phyloP scores from a whole-genome alignment of 2,888 invertebrate genomes.

The Sinohyriopsis cumingii region DNA sequence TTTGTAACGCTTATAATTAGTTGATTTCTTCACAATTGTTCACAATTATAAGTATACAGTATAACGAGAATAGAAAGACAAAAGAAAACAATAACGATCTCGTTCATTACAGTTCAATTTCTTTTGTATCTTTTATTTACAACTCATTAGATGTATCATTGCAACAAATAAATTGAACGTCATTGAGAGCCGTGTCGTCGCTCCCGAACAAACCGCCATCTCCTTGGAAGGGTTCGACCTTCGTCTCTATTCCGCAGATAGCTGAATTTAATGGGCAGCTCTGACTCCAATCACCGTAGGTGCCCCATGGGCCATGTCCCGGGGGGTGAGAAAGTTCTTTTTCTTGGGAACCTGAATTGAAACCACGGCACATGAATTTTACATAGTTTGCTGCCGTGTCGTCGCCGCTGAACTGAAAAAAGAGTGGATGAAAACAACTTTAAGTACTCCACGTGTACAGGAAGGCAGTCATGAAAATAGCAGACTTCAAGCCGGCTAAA shows the following conservation, averaged over 20 bases:
- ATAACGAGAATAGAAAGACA: no score
- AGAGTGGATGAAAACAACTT: no score
- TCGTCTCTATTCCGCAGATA: conserved; percentile 19
- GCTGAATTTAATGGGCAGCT: conserved; percentile 10
- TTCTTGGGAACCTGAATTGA: neutral
- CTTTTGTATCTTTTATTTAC: no score
- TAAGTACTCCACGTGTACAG: no score
- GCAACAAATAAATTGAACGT: conserved; percentile 21
- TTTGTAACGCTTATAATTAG: no score
- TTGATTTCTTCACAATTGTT: no score
- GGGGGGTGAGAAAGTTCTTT: conserved; percentile 13
- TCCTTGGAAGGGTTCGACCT: conserved; percentile 6
- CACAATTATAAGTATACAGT: no score
- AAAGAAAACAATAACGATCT: no score
- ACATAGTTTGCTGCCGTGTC: conserved; percentile 16
- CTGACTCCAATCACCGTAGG: conserved; percentile 20
- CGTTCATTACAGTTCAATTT: no score
- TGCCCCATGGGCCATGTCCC: conserved; percentile 11
- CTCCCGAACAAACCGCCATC: neutral
- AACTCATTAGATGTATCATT: no score
- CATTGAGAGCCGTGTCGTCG: conserved; percentile 19
- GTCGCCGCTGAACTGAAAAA: neutral
- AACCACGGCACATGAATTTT: conserved; percentile 22
- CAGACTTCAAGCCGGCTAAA: no score
- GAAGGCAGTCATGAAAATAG: no score